Evolutionary conservation across 2,888 invertebrate species (phyloP).

Genomic region (Mythimna loreyi): DNA sequence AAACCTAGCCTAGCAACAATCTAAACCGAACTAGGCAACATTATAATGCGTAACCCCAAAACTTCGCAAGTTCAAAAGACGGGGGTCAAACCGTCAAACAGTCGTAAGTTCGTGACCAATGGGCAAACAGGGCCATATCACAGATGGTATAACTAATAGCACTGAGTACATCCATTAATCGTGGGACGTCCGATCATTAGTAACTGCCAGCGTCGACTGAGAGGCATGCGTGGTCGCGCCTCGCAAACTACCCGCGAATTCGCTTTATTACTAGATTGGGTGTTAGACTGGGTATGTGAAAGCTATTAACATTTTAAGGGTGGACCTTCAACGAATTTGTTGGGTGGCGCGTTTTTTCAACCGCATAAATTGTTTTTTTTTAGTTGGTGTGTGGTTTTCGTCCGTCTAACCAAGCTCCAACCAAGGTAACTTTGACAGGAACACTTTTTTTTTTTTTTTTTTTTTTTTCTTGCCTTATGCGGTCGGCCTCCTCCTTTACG

Average conservation of each 20-base stretch:
- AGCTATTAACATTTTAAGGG: constrained; percentile 23
- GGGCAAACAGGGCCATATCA: constrained; percentile 45
- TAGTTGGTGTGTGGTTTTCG: no score
- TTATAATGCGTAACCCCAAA: constrained; percentile 25
- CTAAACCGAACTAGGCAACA: not conserved
- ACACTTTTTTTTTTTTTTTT: no score
- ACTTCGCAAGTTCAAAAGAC: constrained; percentile 31
- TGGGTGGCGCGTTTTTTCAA: no score
- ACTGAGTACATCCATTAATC: constrained; percentile 59
- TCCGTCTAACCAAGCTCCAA: no score
- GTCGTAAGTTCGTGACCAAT: constrained; percentile 48
- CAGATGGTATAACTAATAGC: constrained; percentile 56
- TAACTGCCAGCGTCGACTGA: constrained; percentile 58
- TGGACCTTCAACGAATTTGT: no score
- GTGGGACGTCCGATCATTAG: constrained; percentile 60
- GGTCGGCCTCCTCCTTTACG: no score
- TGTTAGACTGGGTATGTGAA: constrained; percentile 13
- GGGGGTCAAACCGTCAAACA: constrained; percentile 47
- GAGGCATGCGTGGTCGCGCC: constrained; percentile 33
- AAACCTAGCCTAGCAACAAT: not conserved
- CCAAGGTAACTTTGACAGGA: no score
- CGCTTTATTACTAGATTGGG: constrained; percentile 15
- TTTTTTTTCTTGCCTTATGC: no score
- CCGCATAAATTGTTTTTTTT: no score
- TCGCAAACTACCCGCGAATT: constrained; percentile 39